phyloP scores from a whole-genome alignment of 2,888 invertebrate genomes.

The Gastrophysa polygoni region DNA sequence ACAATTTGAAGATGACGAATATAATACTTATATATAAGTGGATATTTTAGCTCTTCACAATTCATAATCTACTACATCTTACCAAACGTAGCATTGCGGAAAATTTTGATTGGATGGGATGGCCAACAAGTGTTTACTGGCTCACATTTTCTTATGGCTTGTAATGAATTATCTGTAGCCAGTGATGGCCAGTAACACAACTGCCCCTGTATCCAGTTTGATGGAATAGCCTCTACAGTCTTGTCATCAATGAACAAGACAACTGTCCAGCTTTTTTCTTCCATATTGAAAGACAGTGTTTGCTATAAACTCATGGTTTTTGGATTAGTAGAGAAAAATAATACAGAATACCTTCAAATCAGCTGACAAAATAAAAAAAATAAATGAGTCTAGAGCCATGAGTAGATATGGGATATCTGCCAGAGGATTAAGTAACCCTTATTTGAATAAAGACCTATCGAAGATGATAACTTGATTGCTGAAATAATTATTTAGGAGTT shows the following conservation, averaged over 20 bases:
- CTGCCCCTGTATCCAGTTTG: conserved; percentile 12
- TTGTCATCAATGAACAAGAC: conserved; percentile 12
- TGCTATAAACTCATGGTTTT: not conserved
- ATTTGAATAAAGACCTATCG: too few species aligned
- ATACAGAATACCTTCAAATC: not conserved
- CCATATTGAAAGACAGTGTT: conserved; percentile 3
- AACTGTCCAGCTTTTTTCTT: conserved; percentile 15
- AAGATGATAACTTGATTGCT: too few species aligned
- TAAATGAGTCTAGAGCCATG: not conserved
- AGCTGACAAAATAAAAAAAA: not conserved
- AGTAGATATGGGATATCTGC: not conserved
- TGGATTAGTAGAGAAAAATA: conserved; percentile 5
- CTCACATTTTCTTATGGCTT: conserved; percentile 12
- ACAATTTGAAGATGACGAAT: too few species aligned
- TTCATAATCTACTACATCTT: too few species aligned
- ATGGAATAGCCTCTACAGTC: conserved; percentile 17
- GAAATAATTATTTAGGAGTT: not conserved
- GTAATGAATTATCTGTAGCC: conserved; percentile 6
- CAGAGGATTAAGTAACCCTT: not conserved
- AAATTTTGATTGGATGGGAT: conserved; percentile 10
- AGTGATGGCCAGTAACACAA: conserved; percentile 14
- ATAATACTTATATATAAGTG: too few species aligned
- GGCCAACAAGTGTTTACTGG: conserved; percentile 21
- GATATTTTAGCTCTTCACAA: too few species aligned
- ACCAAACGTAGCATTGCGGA: conserved; percentile 17